Base-by-base conservation (phyloP, 2,797 vertebrate genomes). In the Acrossocheilus fasciatus region DNA sequence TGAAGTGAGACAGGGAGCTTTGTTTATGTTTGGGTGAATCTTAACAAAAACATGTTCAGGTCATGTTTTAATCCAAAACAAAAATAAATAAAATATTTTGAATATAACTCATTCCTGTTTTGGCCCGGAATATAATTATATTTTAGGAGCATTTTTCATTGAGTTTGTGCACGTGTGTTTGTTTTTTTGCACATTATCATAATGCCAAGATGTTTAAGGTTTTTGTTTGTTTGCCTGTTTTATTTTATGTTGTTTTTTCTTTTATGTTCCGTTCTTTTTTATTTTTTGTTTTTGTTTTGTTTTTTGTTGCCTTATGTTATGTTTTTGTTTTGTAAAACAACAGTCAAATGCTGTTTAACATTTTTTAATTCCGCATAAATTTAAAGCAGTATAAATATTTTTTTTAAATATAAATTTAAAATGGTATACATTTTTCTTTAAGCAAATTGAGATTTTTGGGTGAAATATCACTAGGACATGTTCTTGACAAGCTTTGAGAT, bases 31-130 rank as follows among this genome's bases (percentile, higher is more conserved):
- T 76, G 47, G 23, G 20, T 62, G 76, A 26, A 62, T 62, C 23
- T 43, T 26, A 74, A 41, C 39, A 62, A 62, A 79, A 18, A 79
- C 20, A 77, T 41, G 76, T 79, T 12, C 76, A 18, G 76, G 76
- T 43, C 36, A 62, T 26, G 36, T 78, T 59, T 78, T 6, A 12
- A 6, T 10, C 23, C 2, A 45, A 14, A 41, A 69, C 8, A 15
- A 6, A 15, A 72, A 69, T 4, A 66, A 4, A n/a, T 1, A 26
- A 15, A 30, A 2, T 4, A 41, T 41, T 70, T 70, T 70, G 9
- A 41, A 72, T 72, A 15, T 72, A 41, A 41, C 11, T 1, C 12
- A 6, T 76, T 54, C 10, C 10, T 6, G 10, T 52, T 36, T 76
- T 76, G 2, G 4, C 10, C 17, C 12, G 11, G 11, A 54, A 54